Conservation (phyloP, 1,140 invertebrate species). For the Drosophila ambigua region DNA sequence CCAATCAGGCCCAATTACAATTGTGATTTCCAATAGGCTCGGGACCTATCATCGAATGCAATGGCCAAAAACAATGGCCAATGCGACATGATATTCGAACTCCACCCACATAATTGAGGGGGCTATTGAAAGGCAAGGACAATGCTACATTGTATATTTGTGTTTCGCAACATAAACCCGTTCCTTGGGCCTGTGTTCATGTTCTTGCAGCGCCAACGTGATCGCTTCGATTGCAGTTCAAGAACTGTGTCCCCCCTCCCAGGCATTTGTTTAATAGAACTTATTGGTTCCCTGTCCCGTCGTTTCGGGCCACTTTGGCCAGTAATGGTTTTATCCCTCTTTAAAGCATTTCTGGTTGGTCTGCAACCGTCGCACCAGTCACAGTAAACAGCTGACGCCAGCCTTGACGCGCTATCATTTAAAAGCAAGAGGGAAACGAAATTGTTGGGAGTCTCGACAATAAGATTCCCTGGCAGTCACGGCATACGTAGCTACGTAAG, state of each 20-base stretch:
- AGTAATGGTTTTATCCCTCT: conserved; percentile 71
- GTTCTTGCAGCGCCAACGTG: conserved; percentile 24
- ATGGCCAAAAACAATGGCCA: conserved; percentile 63
- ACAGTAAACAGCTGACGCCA: conserved; percentile 74
- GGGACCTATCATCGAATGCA: conserved; percentile 69
- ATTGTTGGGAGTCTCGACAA: not conserved
- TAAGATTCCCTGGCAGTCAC: no score
- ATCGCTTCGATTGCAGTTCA: not conserved
- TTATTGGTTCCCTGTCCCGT: conserved; percentile 4
- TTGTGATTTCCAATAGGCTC: conserved; percentile 69
- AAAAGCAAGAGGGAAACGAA: conserved; percentile 46
- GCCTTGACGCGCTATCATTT: conserved; percentile 64
- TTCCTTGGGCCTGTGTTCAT: conserved; percentile 1
- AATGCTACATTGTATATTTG: no score
- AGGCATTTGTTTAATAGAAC: no score
- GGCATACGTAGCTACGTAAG: no score
- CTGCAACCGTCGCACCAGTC: conserved; percentile 71
- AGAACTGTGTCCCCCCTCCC: no score
- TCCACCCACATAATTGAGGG: conserved; percentile 74
- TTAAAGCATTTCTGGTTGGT: conserved; percentile 81
- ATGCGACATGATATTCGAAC: conserved; percentile 72
- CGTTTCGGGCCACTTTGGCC: conserved; percentile 48
- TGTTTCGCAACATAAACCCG: conserved; percentile 10
- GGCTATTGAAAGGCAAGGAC: conserved; percentile 11
- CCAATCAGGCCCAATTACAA: conserved; percentile 68